These are phyloP conservation scores for Procavia capensis DNA, from an alignment of 2,113 vertebrate genomes.

Conservation along the genomic window DNA sequence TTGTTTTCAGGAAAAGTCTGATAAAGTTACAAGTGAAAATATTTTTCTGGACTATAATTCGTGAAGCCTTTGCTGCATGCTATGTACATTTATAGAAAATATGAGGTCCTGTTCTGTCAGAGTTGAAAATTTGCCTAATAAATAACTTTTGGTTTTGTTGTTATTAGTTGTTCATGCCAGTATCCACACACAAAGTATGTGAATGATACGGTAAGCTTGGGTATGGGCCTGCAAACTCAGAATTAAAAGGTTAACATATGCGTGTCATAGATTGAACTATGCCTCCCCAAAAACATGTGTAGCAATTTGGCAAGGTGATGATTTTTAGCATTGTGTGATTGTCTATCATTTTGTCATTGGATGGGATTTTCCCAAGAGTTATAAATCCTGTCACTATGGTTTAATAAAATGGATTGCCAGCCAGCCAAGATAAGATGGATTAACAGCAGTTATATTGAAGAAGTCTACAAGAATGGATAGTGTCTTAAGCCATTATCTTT, in stretches of 20 bases:
- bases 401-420: no score
- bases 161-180: background rate
- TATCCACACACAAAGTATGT: background rate
- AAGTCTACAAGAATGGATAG: no score
- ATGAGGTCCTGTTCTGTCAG: background rate
- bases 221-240: background rate
- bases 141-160: background rate
- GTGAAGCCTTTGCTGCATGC: background rate
- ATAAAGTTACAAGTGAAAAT: background rate
- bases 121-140: background rate
- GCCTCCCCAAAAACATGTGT: no score
- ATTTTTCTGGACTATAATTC: background rate
- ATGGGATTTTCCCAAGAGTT: no score
- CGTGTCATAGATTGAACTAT: no score
- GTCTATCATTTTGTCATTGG: no score
- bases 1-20: background rate
- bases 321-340: no score
- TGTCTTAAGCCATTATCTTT: no score
- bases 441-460: no score
- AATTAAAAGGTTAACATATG: background rate
- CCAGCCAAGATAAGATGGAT: no score
- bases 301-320: no score
- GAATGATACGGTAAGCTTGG: background rate
- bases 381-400: no score
- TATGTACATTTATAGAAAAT: background rate